phyloP scores from a whole-genome alignment of 2,888 invertebrate genomes.

The Papilio protenor region DNA sequence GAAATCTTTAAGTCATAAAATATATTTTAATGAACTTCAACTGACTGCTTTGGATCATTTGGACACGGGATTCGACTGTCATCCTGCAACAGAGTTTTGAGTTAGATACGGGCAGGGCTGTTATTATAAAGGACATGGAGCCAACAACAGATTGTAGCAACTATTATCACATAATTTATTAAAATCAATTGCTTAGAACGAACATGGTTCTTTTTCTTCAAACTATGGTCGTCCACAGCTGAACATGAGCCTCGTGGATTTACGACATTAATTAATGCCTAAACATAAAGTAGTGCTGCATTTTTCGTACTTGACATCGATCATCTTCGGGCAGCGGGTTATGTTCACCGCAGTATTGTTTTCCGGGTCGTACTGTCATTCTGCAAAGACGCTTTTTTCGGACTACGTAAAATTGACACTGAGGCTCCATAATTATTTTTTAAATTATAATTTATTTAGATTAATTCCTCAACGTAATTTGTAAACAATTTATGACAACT shows the following conservation, averaged over 20 bases:
- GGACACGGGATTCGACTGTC: slow-evolving; percentile 87
- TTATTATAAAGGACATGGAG: not conserved
- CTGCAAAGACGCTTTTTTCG: slow-evolving; percentile 90
- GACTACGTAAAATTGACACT: slow-evolving; percentile 87
- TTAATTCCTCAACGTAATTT: not conserved
- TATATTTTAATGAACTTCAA: slow-evolving; percentile 46
- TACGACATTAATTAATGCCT: not conserved
- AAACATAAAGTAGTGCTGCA: not conserved
- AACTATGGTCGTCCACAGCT: not conserved
- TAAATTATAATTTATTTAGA: too few species aligned
- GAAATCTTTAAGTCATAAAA: not conserved
- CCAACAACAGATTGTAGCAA: not conserved
- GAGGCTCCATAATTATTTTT: slow-evolving; percentile 53
- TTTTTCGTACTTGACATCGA: slow-evolving; percentile 58
- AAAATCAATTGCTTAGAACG: not conserved
- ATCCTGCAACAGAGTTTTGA: slow-evolving; percentile 59
- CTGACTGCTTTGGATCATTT: slow-evolving; percentile 89
- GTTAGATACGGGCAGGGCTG: not conserved
- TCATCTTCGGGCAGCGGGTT: slow-evolving; percentile 67
- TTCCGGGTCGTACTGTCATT: slow-evolving; percentile 89
- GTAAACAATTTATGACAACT: not conserved
- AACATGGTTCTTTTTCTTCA: slow-evolving; percentile 5
- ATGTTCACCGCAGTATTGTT: slow-evolving; percentile 90
- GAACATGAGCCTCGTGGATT: not conserved
- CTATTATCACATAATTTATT: not conserved